Percentiles rank a stretch among this genome's conserved stretches.
Evolutionary conservation across 2,888 invertebrate genomes (phyloP).

Genomic region (Esperia sulphurella): DNA sequence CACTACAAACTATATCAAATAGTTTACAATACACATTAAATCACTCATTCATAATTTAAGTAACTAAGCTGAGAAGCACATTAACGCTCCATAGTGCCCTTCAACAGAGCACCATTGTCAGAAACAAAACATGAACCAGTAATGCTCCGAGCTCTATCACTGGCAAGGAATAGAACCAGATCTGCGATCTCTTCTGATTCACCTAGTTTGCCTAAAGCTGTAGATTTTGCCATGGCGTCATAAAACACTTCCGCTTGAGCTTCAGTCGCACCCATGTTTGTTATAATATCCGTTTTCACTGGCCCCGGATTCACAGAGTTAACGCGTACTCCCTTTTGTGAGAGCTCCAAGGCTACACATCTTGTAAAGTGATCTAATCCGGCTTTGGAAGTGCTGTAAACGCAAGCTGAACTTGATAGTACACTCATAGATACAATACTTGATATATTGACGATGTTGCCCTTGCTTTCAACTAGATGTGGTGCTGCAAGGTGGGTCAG

Average conservation of each 20-base stretch:
- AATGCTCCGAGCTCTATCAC: constrained; percentile 14
- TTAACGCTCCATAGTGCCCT: neutral
- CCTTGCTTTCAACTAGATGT: constrained; percentile 16
- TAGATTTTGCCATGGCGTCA: constrained; percentile 4
- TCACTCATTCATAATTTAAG: too few species aligned
- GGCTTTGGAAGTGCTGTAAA: constrained; percentile 16
- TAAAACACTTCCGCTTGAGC: constrained; percentile 21
- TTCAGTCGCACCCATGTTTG: constrained; percentile 80
- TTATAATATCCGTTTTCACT: constrained; percentile 15
- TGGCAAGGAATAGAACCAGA: constrained; percentile 12
- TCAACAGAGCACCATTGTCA: constrained; percentile 12
- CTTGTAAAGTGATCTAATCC: constrained; percentile 17
- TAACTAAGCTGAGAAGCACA: too few species aligned
- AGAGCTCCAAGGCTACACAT: constrained; percentile 15
- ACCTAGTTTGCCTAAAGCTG: constrained; percentile 11
- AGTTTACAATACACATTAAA: too few species aligned
- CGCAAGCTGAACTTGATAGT: neutral
- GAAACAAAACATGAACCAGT: constrained; percentile 12
- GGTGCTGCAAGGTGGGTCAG: constrained; percentile 15
- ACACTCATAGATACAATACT: constrained; percentile 7
- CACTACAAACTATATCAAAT: too few species aligned
- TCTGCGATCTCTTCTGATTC: constrained; percentile 25
- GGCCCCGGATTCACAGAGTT: constrained; percentile 81
- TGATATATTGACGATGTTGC: constrained; percentile 23
- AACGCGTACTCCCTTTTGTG: constrained; percentile 14